Conservation (phyloP, 2,113 vertebrate genomes). For the Ptychochromis oligacanthus region DNA sequence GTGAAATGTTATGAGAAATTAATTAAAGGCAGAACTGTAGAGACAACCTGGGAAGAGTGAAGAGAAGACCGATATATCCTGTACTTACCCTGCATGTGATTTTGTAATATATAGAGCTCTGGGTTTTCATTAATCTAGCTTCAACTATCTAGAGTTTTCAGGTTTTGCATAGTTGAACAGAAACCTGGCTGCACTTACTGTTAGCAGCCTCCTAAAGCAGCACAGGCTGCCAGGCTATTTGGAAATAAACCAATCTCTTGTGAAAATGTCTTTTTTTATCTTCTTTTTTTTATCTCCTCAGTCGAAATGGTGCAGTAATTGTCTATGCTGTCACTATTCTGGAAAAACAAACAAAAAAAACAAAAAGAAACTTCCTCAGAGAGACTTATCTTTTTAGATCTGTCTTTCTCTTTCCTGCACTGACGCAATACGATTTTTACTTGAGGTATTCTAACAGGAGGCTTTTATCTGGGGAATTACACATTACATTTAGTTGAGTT, state of each 20-base stretch:
- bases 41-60: slow-evolving; percentile 9
- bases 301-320: too few relatives aligned
- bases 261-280: not conserved
- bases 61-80: slow-evolving; percentile 12
- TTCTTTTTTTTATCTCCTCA: not conserved
- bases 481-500: not conserved
- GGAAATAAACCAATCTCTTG: not conserved
- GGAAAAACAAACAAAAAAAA: too few relatives aligned
- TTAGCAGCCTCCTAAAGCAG: not conserved
- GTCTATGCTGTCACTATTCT: too few relatives aligned
- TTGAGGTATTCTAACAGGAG: too few relatives aligned
- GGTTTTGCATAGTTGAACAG: slow-evolving; percentile 10
- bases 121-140: slow-evolving; percentile 31
- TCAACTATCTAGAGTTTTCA: not conserved
- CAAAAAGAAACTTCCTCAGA: too few relatives aligned
- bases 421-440: too few relatives aligned
- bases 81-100: not conserved
- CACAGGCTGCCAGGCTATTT: not conserved
- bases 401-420: too few relatives aligned
- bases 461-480: too few relatives aligned
- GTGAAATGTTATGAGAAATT: slow-evolving; percentile 1
- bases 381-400: too few relatives aligned
- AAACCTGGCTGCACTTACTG: not conserved
- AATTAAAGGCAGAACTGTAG: slow-evolving; percentile 36
- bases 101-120: slow-evolving; percentile 35